Evolutionary conservation across 2,113 vertebrate genomes (phyloP).

Genomic region (Notechis scutatus): DNA sequence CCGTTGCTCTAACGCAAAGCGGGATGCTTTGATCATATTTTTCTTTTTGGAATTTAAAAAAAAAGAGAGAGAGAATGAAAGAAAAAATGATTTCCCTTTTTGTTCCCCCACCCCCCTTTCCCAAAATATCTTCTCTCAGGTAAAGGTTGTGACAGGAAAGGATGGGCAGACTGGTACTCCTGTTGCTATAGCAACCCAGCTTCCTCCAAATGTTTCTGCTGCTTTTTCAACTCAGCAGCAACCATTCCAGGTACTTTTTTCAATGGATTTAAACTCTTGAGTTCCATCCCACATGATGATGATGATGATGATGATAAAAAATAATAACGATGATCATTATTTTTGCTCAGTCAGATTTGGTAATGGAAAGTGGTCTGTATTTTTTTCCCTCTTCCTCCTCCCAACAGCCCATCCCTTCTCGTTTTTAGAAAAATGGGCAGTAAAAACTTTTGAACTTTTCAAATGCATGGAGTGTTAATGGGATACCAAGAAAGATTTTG

Average conservation of each 20-base stretch:
- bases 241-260: conserved; percentile 88
- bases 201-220: conserved; percentile 94
- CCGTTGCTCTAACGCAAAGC: conserved; percentile 34
- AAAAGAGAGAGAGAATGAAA: conserved; percentile 41
- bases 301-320: not conserved
- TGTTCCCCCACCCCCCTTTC: conserved; percentile 30
- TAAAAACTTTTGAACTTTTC: conserved; percentile 45
- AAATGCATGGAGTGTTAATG: conserved; percentile 49
- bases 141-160: conserved; percentile 95
- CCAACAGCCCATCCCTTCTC: conserved; percentile 61
- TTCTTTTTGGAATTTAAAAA: conserved; percentile 11
- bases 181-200: conserved; percentile 95
- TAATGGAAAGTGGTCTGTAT: conserved; percentile 61
- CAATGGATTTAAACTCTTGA: conserved; percentile 71
- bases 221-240: conserved; percentile 87
- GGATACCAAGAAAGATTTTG: conserved; percentile 48
- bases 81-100: conserved; percentile 65
- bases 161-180: conserved; percentile 94
- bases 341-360: conserved; percentile 60
- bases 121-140: conserved; percentile 79
- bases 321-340: conserved; percentile 32
- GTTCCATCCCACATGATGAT: conserved; percentile 67
- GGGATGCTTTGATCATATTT: conserved; percentile 39
- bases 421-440: conserved; percentile 45
- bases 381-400: conserved; percentile 47